Base-by-base conservation (phyloP, 2,888 invertebrate species). In the Odontomyia ornata region DNA sequence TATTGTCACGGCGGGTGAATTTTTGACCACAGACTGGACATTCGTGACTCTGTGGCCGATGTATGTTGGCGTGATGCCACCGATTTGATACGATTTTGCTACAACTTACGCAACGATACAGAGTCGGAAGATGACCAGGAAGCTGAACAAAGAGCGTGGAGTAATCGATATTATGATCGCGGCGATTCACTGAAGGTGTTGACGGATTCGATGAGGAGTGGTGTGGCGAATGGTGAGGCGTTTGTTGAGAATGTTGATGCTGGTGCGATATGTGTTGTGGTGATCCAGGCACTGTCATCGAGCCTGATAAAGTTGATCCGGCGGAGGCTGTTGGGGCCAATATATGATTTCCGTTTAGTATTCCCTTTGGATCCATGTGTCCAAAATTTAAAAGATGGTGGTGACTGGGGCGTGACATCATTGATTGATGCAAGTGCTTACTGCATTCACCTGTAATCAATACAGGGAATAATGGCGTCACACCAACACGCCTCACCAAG, bases 21-120 rank as follows among this genome's bases (percentile, higher is more conserved):
- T 89, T 89, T 83, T 89, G 89, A 67, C 88, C 88, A 82, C 90
- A 90, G 82, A 89, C 87, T 1, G 90, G 89, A 83, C 90, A 90
- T 83, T 88, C 88, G 83, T 89, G 89, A 82, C 88, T 88, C 84
- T 90, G 89, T 46, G 89, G 89, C 79, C 88, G 85, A 83, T 90
- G 91, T 77, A 89, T 89, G 81, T 90, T 89, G 82, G 89, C 87
- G 83, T 90, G 90, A 82, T 91, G 90, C 90, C 91, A 90, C 81
- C 90, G 88, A 85, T 90, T 90, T 81, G 89, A 89, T 80, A 91
- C 91, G 81, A 88, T 89, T 84, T 91, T 90, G 81, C 89, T 89
- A 85, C 91, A 91, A 82, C 89, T 87, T 80, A 89, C 88, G 83
- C 91, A 91, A 81, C 88, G 88, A 84, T 89, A 90, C 77, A 89